A percentile compares a stretch with the other conserved stretches of the same genome.
Conservation (phyloP, 2,888 invertebrate genomes). For the Ormyrus nitidulus region DNA sequence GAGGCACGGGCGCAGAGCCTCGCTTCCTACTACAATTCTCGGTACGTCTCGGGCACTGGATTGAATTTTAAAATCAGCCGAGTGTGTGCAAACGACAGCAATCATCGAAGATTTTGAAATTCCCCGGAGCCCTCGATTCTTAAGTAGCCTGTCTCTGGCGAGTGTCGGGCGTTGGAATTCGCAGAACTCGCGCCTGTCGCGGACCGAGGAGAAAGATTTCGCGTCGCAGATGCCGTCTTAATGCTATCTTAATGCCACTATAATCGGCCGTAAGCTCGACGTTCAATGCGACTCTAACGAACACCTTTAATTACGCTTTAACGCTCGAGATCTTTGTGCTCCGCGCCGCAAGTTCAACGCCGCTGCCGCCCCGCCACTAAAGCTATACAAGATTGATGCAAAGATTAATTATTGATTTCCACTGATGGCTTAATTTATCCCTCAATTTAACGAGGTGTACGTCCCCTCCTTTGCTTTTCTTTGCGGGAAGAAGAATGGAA, state of each 20-base stretch:
- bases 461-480: neutral
- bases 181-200: neutral
- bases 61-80: conserved; percentile 35
- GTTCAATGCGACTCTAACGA: neutral
- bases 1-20: no score
- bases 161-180: neutral
- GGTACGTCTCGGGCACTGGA: neutral
- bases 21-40: no score
- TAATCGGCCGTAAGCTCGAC: neutral
- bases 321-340: conserved; percentile 8
- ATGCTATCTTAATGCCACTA: neutral
- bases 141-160: no score
- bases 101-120: conserved; percentile 40
- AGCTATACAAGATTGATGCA: conserved; percentile 13
- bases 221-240: conserved; percentile 30
- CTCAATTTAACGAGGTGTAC: neutral
- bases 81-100: conserved; percentile 22
- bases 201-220: neutral
- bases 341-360: neutral
- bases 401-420: conserved; percentile 42
- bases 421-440: conserved; percentile 5
- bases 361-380: neutral
- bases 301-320: conserved; percentile 39
- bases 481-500: no score
- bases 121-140: neutral